Evolutionary conservation across 2,888 invertebrate species (phyloP).

Genomic region (Syrphus vitripennis): DNA sequence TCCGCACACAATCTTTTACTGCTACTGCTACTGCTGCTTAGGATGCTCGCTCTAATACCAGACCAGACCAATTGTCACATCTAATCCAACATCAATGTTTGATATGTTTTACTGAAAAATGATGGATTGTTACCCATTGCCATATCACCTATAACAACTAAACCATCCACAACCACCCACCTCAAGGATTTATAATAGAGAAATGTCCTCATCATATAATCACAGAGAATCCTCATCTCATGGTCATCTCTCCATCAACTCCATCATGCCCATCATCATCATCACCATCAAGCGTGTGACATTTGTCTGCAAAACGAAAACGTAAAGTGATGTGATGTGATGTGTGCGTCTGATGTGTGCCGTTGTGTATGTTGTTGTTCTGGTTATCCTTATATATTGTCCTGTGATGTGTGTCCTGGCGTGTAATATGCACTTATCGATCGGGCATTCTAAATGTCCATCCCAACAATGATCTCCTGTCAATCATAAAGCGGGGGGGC

Average conservation of each 20-base stretch:
- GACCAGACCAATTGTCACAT: slow-evolving; percentile 68
- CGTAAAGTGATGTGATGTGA: slow-evolving; percentile 4
- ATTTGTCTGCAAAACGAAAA: slow-evolving; percentile 22
- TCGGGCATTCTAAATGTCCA: slow-evolving; percentile 65
- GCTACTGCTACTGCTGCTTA: not conserved
- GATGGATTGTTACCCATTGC: slow-evolving; percentile 65
- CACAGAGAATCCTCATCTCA: slow-evolving; percentile 26
- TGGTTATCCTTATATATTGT: slow-evolving; percentile 57
- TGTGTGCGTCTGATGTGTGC: not conserved
- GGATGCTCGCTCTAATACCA: no score
- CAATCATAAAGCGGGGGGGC: slow-evolving; percentile 54
- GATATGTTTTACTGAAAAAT: slow-evolving; percentile 69
- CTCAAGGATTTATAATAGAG: slow-evolving; percentile 69
- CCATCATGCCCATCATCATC: slow-evolving; percentile 35
- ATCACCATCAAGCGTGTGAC: slow-evolving; percentile 24
- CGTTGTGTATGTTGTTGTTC: not conserved
- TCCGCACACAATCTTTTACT: not conserved
- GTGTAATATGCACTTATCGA: slow-evolving; percentile 71
- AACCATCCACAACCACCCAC: slow-evolving; percentile 12
- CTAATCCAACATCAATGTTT: slow-evolving; percentile 69
- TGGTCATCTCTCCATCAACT: slow-evolving; percentile 25
- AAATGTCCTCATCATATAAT: slow-evolving; percentile 69
- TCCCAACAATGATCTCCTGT: slow-evolving; percentile 70
- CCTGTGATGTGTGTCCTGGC: slow-evolving; percentile 64
- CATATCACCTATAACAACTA: not conserved